Conservation (phyloP, 1,140 invertebrate species). For the Anagrus nilaparvatae region DNA sequence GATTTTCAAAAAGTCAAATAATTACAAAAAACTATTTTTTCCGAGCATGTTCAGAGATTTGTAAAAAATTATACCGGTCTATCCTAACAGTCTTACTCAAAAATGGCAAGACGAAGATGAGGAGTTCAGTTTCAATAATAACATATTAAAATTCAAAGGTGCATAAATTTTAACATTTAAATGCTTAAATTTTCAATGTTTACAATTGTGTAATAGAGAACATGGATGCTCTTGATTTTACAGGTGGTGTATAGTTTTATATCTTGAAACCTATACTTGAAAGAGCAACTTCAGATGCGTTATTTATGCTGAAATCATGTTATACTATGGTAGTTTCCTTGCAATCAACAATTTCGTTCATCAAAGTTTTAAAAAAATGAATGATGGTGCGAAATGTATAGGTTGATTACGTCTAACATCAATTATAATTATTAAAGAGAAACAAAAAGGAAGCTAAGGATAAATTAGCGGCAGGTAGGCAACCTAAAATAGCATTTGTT, state of each 20-base stretch:
- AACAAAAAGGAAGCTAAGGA: slow-evolving; percentile 65
- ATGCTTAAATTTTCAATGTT: slow-evolving; percentile 24
- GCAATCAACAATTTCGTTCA: slow-evolving; percentile 65
- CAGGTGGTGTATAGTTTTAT: slow-evolving; percentile 87
- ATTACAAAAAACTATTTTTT: no score
- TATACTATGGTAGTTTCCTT: slow-evolving; percentile 78
- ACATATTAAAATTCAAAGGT: slow-evolving; percentile 68
- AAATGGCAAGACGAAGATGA: slow-evolving; percentile 48
- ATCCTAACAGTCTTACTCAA: slow-evolving; percentile 25
- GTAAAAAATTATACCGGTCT: slow-evolving; percentile 59
- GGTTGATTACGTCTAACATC: slow-evolving; percentile 46
- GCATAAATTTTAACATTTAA: slow-evolving; percentile 12
- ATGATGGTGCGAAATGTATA: slow-evolving; percentile 82
- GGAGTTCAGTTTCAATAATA: slow-evolving; percentile 56
- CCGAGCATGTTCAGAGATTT: no score
- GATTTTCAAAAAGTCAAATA: no score
- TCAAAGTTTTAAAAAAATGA: slow-evolving; percentile 71
- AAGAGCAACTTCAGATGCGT: slow-evolving; percentile 69
- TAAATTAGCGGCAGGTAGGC: slow-evolving; percentile 64
- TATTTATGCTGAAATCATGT: slow-evolving; percentile 79
- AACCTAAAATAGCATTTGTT: slow-evolving; percentile 83
- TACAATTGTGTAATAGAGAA: slow-evolving; percentile 83
- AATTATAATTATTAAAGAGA: slow-evolving; percentile 50
- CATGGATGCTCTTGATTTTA: slow-evolving; percentile 82
- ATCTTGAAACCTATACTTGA: slow-evolving; percentile 86